A percentile compares a stretch with the other conserved stretches of the same genome.
Conservation (phyloP, 35 echinoderm and acorn worm species). For the Ptychodera flava region DNA sequence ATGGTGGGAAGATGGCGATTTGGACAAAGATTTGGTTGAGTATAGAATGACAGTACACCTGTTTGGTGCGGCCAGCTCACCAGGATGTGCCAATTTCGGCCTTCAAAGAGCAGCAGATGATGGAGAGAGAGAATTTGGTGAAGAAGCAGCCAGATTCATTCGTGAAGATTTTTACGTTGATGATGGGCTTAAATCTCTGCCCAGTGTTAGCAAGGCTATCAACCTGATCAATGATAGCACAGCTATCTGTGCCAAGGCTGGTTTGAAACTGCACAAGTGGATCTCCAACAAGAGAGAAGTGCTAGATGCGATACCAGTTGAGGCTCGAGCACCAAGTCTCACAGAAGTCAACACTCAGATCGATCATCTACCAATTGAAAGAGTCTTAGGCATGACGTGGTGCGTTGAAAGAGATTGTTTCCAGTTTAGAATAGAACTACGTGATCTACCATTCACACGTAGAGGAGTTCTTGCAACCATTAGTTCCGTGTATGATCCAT, state of each 20-base stretch:
- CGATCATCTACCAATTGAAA: constrained; percentile 33
- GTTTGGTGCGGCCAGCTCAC: constrained; percentile 50
- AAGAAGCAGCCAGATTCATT: constrained; percentile 18
- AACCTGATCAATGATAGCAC: not conserved
- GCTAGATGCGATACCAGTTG: not conserved
- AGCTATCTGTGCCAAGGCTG: not conserved
- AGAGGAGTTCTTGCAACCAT: constrained; percentile 34
- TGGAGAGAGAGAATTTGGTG: not conserved
- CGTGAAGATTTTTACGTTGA: constrained; percentile 52
- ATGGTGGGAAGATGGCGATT: constrained; percentile 42
- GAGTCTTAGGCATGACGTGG: constrained; percentile 41
- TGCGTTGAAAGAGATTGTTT: constrained; percentile 34
- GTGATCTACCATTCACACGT: constrained; percentile 29
- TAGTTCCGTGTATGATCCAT: constrained; percentile 32
- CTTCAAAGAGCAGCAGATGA: constrained; percentile 11
- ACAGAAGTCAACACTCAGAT: not conserved
- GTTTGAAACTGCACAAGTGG: constrained; percentile 28
- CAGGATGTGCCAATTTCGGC: constrained; percentile 28
- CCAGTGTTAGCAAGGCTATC: constrained; percentile 2
- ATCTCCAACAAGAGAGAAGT: constrained; percentile 17
- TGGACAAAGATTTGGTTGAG: constrained; percentile 1
- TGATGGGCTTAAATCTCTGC: constrained; percentile 37
- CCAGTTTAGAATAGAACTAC: constrained; percentile 23
- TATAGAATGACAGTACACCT: constrained; percentile 53
- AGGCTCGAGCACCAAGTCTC: not conserved